phyloP scores from a whole-genome alignment of 1,140 invertebrate genomes.

The Laupala kohalensis region DNA sequence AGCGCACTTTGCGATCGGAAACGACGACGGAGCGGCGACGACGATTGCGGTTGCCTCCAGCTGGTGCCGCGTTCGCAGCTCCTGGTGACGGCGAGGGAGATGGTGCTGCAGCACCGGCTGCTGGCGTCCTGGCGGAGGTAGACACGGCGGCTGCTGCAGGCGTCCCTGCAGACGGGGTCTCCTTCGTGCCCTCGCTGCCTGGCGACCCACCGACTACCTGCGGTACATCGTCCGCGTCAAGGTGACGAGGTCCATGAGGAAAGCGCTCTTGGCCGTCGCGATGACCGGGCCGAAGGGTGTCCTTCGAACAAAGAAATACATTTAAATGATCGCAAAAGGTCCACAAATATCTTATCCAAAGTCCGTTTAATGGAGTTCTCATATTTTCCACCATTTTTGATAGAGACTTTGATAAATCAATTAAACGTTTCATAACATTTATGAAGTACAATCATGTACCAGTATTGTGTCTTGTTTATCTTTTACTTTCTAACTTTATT shows the following conservation, averaged over 20 bases:
- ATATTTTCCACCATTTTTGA: no score
- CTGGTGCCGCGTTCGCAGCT: constrained; percentile 4
- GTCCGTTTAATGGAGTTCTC: no score
- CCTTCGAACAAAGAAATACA: no score
- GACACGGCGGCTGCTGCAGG: neutral
- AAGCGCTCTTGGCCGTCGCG: constrained; percentile 54
- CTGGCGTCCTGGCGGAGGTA: constrained; percentile 17
- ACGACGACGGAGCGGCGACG: constrained; percentile 50
- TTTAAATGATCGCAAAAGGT: no score
- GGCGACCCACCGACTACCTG: constrained; percentile 23
- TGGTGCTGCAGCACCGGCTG: neutral
- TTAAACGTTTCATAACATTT: no score
- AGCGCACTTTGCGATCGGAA: constrained; percentile 56
- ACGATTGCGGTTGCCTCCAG: constrained; percentile 27
- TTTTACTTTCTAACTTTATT: no score
- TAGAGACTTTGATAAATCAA: no score
- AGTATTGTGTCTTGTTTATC: no score
- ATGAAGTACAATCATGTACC: no score
- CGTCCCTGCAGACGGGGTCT: constrained; percentile 37
- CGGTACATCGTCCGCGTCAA: constrained; percentile 35
- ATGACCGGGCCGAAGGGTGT: constrained; percentile 28
- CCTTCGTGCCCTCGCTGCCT: no score
- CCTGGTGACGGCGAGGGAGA: neutral
- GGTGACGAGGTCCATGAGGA: constrained; percentile 64
- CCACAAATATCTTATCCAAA: no score